phyloP scores from a whole-genome alignment of 1,140 invertebrate genomes.

The Halyomorpha halys region DNA sequence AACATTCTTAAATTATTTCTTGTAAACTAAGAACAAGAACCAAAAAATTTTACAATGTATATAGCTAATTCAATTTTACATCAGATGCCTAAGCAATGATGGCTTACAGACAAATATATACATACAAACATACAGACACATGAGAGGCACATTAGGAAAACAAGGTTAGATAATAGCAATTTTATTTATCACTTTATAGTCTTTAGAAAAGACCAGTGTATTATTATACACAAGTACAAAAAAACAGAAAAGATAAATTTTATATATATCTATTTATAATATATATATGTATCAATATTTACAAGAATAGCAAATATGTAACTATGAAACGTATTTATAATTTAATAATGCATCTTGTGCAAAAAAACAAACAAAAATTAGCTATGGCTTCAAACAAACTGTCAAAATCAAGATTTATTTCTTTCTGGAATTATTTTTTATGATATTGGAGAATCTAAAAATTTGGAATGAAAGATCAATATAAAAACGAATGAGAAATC shows the following conservation, averaged over 20 bases:
- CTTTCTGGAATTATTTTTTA: too few species aligned
- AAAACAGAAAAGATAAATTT: constrained; percentile 20
- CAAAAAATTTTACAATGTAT: too few species aligned
- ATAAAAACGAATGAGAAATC: constrained; percentile 5
- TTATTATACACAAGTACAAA: constrained; percentile 21
- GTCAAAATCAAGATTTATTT: too few species aligned
- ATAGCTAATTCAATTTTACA: too few species aligned
- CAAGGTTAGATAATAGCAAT: constrained; percentile 5
- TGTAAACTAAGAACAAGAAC: too few species aligned
- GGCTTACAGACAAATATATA: too few species aligned
- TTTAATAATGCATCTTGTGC: constrained; percentile 11
- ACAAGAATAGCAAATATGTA: constrained; percentile 10
- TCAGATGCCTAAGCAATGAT: too few species aligned
- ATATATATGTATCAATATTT: constrained; percentile 18
- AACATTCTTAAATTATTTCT: too few species aligned
- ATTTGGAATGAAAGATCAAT: background rate
- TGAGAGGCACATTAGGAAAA: too few species aligned
- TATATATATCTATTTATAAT: constrained; percentile 20
- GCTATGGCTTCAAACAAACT: constrained; percentile 6
- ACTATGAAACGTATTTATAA: constrained; percentile 4
- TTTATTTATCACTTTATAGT: constrained; percentile 18
- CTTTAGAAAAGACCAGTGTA: constrained; percentile 19
- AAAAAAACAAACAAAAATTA: background rate
- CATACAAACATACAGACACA: too few species aligned
- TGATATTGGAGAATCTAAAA: background rate